Base-by-base conservation (phyloP, 2,888 invertebrate species). In the Conistra vaccinii region DNA sequence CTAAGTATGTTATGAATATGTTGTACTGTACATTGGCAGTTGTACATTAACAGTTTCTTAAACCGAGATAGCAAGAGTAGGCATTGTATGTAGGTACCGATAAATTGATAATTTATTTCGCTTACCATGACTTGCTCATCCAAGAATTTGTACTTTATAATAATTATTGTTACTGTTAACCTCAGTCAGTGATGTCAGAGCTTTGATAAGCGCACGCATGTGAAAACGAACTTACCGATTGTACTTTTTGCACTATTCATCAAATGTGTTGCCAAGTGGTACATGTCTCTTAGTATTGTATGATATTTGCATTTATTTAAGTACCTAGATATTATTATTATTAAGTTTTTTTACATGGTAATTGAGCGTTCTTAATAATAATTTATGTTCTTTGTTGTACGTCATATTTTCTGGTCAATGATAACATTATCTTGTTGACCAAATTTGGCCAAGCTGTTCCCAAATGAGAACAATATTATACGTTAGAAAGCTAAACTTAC, bases 161-260 rank as follows among this genome's bases (percentile, higher is more conserved):
- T 83, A 71, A 83, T 85, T 88, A 85, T 79, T 81, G 70, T 76
- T 78, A 81, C 76, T 81, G 76, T 81, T 87, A 87, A 88, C 87
- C 89, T 84, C 87, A 73, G 80, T 53, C 58, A 69, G 53, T 86
- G 80, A 84, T 83, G 87, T 89, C 87, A 87, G 75, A 81, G 81
- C 69, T 81, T 81, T 60, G 91, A 91, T 91, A 91, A 88, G 85
- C 76, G 61, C 65, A 72, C 76, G 78, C 76, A 67, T 78, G 74
- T 73, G 68, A 81, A 85, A 80, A 84, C 80, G 84, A 89, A 87
- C 87, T 85, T 87, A 84, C 80, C 71, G 69, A 83, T 79, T 76
- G 60, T 76, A 78, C 73, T 81, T 73, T 75, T 81, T 62, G 66
- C 68, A 35, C 61, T 76, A 51, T 68, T 58, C 48, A 69, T 73